These are phyloP conservation scores for Frieseomelitta varia DNA, from an alignment of 1,140 invertebrate genomes.

Conservation along the genomic window DNA sequence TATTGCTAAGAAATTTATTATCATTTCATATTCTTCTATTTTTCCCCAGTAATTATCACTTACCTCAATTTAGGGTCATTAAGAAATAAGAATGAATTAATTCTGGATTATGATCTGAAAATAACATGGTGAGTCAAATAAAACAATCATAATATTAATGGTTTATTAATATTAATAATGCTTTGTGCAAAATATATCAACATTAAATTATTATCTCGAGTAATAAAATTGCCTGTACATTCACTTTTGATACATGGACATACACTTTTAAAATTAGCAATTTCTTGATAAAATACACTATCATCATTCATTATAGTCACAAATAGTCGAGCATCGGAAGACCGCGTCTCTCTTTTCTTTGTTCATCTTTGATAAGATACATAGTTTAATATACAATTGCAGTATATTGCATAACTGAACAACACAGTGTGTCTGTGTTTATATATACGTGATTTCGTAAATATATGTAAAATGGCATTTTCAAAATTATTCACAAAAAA, in stretches of 20 bases:
- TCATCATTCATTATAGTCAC: conserved; percentile 45
- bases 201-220: conserved; percentile 70
- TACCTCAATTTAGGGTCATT: conserved; percentile 1
- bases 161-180: conserved; percentile 68
- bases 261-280: conserved; percentile 62
- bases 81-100: background rate
- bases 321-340: conserved; percentile 60
- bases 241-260: conserved; percentile 64
- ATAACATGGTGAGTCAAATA: background rate
- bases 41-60: background rate
- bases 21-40: background rate
- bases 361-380: conserved; percentile 40
- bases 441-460: background rate
- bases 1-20: conserved; percentile 35
- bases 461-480: conserved; percentile 1
- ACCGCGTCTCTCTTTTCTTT: conserved; percentile 40
- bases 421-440: conserved; percentile 7
- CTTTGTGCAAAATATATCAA: conserved; percentile 71
- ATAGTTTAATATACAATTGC: conserved; percentile 37
- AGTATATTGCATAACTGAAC: conserved; percentile 27
- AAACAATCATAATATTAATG: conserved; percentile 57
- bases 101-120: conserved; percentile 1
- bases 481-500: conserved; percentile 32
- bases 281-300: conserved; percentile 63
- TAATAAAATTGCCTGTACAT: conserved; percentile 69